phyloP scores from a whole-genome alignment of 1,140 invertebrate species.

The Achroia grisella region DNA sequence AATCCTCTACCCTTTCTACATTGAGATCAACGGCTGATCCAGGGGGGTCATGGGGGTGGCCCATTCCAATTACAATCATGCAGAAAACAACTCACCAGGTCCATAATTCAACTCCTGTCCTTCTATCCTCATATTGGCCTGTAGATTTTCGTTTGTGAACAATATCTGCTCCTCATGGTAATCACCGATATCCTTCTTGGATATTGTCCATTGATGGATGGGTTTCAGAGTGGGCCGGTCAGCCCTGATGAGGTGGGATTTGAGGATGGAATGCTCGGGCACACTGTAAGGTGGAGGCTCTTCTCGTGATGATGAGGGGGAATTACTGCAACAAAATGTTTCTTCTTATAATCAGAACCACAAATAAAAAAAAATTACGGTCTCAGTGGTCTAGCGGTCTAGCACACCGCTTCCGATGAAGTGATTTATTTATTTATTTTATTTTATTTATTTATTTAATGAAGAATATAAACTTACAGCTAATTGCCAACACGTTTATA shows the following conservation, averaged over 20 bases:
- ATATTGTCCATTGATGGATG: conserved; percentile 68
- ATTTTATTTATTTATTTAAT: too few relatives aligned
- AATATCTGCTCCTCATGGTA: conserved; percentile 65
- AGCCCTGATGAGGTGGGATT: conserved; percentile 55
- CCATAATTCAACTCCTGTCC: conserved; percentile 53
- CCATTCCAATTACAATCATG: not conserved
- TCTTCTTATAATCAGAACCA: too few relatives aligned
- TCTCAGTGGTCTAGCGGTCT: too few relatives aligned
- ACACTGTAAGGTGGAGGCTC: conserved; percentile 47
- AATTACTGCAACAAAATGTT: conserved; percentile 34
- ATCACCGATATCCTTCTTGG: conserved; percentile 64
- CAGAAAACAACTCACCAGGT: conserved; percentile 28
- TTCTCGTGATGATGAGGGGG: conserved; percentile 41
- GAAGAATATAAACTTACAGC: too few relatives aligned
- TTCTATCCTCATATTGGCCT: conserved; percentile 37
- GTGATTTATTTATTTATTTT: too few relatives aligned
- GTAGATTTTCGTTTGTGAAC: conserved; percentile 67
- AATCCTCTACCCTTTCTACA: too few relatives aligned
- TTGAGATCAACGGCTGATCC: too few relatives aligned
- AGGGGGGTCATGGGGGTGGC: too few relatives aligned
- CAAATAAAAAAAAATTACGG: too few relatives aligned
- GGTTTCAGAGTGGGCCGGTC: conserved; percentile 42
- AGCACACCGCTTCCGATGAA: too few relatives aligned
- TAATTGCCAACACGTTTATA: too few relatives aligned
- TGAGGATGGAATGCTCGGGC: conserved; percentile 64